Base-by-base conservation (phyloP, 53 echinoderm and acorn worm species). In the Astropecten irregularis region DNA sequence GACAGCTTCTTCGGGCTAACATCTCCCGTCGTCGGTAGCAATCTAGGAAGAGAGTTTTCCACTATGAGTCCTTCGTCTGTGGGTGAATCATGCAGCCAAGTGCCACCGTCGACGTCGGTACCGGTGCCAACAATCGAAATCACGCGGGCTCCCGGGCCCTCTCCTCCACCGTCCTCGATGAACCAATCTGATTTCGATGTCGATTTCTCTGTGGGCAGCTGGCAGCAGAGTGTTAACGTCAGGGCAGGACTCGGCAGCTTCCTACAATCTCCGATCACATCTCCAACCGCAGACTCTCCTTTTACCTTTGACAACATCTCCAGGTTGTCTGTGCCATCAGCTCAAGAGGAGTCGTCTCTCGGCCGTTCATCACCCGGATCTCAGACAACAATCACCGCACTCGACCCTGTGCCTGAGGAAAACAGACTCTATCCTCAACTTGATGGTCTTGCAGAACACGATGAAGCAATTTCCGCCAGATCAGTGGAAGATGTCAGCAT, bases 201-300 rank as follows among this genome's bases (percentile, higher is more conserved):
- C 7, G 79, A 48, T 7, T 42, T 76, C 23, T 1, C 40, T 13
- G 15, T 48, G 3, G 79, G 79, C 62, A 79, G 79, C 47, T 79
- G 79, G 79, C 79, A 79, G 21, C 79, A 79, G 34, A 79, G 79
- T 34, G 79, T 79, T 25, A 42, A 47, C 18, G 79, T 61, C 25
- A 61, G 79, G 23, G 79, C 79, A 49, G 79, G 60, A 7, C 19
- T 79, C 15, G 47, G 79, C 62, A 61, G 18, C 21, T 62, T 79
- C 48, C 48, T 79, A 20, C 77, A 77, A 27, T 79, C 79, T 48
- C 79, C 79, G 62, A 61, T 33, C 47, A 44, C 60, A 26, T 79
- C 79, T 23, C 79, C 79, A 10, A 32, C 4, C 16, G 46, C 62
- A 21, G 61, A n/a, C 6, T 79, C 63, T 14, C 79, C 61, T 31